Evolutionary conservation across 2,113 vertebrate species (phyloP).

Genomic region (Pteronura brasiliensis): DNA sequence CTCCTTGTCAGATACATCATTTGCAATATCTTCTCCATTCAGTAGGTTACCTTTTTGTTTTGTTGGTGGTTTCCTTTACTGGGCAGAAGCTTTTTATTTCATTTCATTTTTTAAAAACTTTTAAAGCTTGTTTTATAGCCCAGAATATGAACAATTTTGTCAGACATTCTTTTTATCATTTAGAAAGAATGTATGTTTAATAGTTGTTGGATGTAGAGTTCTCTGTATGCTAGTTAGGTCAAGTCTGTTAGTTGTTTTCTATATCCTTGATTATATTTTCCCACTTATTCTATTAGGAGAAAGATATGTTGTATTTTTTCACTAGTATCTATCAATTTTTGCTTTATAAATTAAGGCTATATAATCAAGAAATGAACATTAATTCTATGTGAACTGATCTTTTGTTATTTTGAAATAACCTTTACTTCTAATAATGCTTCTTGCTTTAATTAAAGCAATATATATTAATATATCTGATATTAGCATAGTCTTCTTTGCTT

Average conservation of each 20-base stretch:
- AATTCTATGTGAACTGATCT: neutral
- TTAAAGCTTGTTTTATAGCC: neutral
- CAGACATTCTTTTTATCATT: neutral
- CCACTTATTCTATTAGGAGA: neutral
- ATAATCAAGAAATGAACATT: neutral
- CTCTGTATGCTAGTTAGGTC: neutral
- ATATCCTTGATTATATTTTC: neutral
- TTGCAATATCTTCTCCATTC: neutral
- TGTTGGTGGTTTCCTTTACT: neutral
- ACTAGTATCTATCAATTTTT: neutral
- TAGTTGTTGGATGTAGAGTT: neutral
- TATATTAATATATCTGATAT: neutral
- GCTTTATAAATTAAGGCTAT: neutral
- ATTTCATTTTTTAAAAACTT: neutral
- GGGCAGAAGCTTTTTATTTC: neutral
- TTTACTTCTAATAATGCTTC: neutral
- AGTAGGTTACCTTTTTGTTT: neutral
- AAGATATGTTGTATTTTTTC: neutral
- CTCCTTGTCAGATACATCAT: neutral
- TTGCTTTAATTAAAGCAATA: neutral
- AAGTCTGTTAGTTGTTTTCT: neutral
- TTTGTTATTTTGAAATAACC: neutral
- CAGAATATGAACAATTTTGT: neutral
- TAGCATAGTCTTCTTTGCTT: neutral
- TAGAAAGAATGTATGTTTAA: neutral